A percentile compares a stretch with the other conserved stretches of the same genome.
Conservation (phyloP, 2,888 invertebrate genomes). For the Syrista parreyssii region DNA sequence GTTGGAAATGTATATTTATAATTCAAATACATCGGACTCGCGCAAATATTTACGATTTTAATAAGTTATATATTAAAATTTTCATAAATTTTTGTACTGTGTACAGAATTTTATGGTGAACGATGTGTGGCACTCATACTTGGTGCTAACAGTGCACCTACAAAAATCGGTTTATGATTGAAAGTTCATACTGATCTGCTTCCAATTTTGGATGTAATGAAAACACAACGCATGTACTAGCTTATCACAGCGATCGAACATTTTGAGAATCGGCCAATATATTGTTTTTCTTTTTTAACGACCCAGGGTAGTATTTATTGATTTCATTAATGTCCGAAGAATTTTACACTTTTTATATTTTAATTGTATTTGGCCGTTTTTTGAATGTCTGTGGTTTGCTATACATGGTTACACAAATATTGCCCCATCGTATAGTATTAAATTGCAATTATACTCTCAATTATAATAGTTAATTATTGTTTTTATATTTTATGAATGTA, state of each 20-base stretch:
- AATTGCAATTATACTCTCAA: constrained; percentile 14
- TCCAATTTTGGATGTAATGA: constrained; percentile 44
- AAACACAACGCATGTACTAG: constrained; percentile 31
- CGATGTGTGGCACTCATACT: neutral
- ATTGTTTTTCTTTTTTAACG: constrained; percentile 24
- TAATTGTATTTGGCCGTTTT: constrained; percentile 40
- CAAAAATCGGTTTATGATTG: neutral
- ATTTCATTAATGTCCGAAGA: constrained; percentile 22
- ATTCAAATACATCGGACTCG: neutral
- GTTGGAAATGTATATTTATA: constrained; percentile 20
- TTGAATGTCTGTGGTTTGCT: constrained; percentile 50
- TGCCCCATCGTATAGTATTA: constrained; percentile 18
- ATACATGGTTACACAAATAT: constrained; percentile 5
- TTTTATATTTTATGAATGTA: constrained; percentile 35
- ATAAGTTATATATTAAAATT: neutral
- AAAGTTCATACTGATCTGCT: neutral
- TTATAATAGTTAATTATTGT: constrained; percentile 26
- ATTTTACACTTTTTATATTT: constrained; percentile 23
- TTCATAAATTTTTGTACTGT: neutral
- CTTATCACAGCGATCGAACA: constrained; percentile 36
- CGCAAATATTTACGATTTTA: neutral
- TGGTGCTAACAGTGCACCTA: neutral
- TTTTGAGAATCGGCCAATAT: constrained; percentile 47
- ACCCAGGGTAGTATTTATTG: constrained; percentile 45
- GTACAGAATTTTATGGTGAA: neutral